Base-by-base conservation (phyloP, 37 sponge, comb jelly and placozoan species). In the Crambe crambe region DNA sequence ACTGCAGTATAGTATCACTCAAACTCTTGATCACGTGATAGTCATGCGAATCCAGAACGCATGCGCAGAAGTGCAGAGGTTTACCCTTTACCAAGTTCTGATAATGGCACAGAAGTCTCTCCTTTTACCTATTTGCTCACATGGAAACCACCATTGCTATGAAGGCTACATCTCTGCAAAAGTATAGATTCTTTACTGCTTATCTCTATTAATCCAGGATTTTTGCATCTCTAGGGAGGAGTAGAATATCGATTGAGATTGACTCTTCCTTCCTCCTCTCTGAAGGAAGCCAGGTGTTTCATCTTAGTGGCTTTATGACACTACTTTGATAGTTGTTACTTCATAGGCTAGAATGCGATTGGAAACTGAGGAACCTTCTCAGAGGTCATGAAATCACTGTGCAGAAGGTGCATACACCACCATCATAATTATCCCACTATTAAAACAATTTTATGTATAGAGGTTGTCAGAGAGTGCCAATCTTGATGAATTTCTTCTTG, bases 341-440 rank as follows among this genome's bases (percentile, higher is more conserved):
- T 20, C 30, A 23, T 67, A 88, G 89, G 44, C 9, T 88, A 32
- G 89, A 88, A 38, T 76, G 83, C 71, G 89, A 82, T 42, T 88
- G 89, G 89, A 74, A 59, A 37, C 42, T 88, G 56, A 68, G 42
- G 35, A 35, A 69, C 58, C 25, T 76, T 10, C 76, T 88, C 32
- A 36, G 73, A 38, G 72, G 72, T 4, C 51, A 59, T 34, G 72
- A 88, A 42, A 63, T 26, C 20, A 30, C 42, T 30, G 15, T 88
- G 20, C 66, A 83, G 36, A 58, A 83, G 73, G 89, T 82, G n/a
- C n/a, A 47, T 15, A 6, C 51, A 15, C 51, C 12, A 47, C 12
- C 12, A 12, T 15, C 6, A 6, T 47, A 12, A 15, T 47, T 47
- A 47, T 6, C 12, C 10, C 12, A 47, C 4, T 25, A 1, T 1